Percentiles rank a stretch among this genome's conserved stretches.
These are phyloP conservation scores for Cydia strobilella DNA, from an alignment of 1,140 invertebrate species.

Conservation along the genomic window DNA sequence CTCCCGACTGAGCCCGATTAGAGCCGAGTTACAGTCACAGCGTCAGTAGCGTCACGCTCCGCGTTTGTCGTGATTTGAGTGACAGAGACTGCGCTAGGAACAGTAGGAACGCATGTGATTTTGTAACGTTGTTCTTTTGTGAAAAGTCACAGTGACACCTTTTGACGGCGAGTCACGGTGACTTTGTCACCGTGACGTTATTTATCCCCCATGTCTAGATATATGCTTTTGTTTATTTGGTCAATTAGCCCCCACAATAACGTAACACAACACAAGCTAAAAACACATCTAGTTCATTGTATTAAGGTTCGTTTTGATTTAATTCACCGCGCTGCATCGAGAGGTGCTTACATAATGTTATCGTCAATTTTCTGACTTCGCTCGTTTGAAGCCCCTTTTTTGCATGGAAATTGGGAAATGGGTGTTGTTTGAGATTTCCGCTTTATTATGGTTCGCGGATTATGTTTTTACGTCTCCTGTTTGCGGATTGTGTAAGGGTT, in stretches of 20 bases:
- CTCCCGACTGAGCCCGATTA: no score
- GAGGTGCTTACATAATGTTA: constrained; percentile 27
- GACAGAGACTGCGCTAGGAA: no score
- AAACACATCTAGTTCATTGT: background rate
- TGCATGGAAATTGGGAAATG: constrained; percentile 13
- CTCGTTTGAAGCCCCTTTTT: background rate
- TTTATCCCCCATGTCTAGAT: no score
- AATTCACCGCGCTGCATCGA: background rate
- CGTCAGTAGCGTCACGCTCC: no score
- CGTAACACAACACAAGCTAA: background rate
- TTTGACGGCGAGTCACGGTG: no score
- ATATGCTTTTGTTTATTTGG: constrained; percentile 28
- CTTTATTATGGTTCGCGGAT: constrained; percentile 4
- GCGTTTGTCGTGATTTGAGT: no score
- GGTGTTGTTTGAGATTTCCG: constrained; percentile 19
- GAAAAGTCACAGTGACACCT: no score
- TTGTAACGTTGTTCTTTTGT: no score
- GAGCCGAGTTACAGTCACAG: no score
- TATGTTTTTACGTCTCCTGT: constrained; percentile 1
- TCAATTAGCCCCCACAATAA: constrained; percentile 9
- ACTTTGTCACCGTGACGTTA: no score
- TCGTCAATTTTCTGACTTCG: constrained; percentile 21
- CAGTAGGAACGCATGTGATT: no score
- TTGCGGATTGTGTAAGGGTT: background rate
- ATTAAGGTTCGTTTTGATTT: background rate